Evolutionary conservation across 2,113 vertebrate genomes (phyloP), one percentile per base, ranked within the genome.

Genomic region (Emydura subglobosa): DNA sequence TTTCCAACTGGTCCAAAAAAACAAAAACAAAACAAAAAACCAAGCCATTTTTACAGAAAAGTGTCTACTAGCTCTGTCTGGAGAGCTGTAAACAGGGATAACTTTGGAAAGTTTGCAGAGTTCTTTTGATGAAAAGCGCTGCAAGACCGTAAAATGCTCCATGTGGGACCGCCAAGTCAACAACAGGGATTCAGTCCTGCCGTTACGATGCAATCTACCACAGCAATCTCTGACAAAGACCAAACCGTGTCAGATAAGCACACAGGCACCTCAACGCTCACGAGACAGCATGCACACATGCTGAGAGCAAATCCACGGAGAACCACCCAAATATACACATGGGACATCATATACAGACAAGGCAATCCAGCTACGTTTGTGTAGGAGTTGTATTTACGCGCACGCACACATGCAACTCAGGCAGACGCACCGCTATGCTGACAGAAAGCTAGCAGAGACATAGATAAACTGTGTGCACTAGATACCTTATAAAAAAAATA

Each of bases 401-500:
- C 3, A 12, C 95, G 94, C 87, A 53, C 19, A 10, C 29, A 39
- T 47, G 72, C 91, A 0, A 92, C 55, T 16, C 95, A 94, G 90
- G 91, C 96, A 31, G 93, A 92, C 82, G 85, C 91, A 92, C 51
- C 82, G 27, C 91, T 91, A 61, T 74, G 25, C 5, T 27, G 25
- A 27, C 90, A 81, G 21, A 93, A 65, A 95, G 94, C 88, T 90
- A 92, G 76, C 88, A 79, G 86, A 88, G 89, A 82, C 92, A 21
- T 5, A 65, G 93, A 53, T 94, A 96, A 86, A 78, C 80, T 94
- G 90, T 31, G 83, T 95, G 86, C 95, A 92, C 47, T 47, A 83
- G 93, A 61, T 31, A 76, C 21, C 9, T 0, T 2, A 78, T 86
- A 78, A 96, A 97, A 53, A 94, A 96, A 96, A 96, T 83, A 97